These are phyloP conservation scores for Barbus barbus DNA, from an alignment of 2,113 vertebrate species.

Conservation along the genomic window DNA sequence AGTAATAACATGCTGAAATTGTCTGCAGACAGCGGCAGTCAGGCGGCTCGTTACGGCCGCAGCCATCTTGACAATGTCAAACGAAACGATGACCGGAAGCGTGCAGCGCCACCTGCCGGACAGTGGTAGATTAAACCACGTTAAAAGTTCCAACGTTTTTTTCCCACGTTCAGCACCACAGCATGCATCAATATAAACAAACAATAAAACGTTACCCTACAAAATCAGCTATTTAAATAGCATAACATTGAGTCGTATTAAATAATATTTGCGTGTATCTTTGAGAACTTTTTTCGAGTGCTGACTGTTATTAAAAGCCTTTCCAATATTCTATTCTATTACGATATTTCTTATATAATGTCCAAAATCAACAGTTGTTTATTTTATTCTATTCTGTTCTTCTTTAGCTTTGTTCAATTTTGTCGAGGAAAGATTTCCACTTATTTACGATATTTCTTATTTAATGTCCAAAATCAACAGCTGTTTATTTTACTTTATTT, in stretches of 20 bases:
- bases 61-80: constrained; percentile 71
- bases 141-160: neutral
- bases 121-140: neutral
- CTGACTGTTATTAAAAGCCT: too few relatives aligned
- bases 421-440: too few relatives aligned
- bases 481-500: too few relatives aligned
- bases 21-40: constrained; percentile 69
- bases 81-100: constrained; percentile 34
- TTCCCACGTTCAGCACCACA: neutral
- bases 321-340: too few relatives aligned
- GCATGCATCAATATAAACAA: neutral
- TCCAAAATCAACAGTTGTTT: too few relatives aligned
- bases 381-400: too few relatives aligned
- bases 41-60: constrained; percentile 70
- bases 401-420: too few relatives aligned
- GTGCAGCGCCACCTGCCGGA: neutral
- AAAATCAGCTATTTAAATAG: neutral
- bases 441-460: too few relatives aligned
- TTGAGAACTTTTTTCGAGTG: too few relatives aligned
- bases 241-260: too few relatives aligned
- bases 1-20: constrained; percentile 69
- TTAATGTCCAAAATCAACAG: too few relatives aligned
- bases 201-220: neutral
- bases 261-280: neutral
- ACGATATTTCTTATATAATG: too few relatives aligned